Percentiles rank a stretch among this genome's conserved stretches.
Evolutionary conservation across 2,888 invertebrate genomes (phyloP).

Genomic region (Drosophila nigritarsus): DNA sequence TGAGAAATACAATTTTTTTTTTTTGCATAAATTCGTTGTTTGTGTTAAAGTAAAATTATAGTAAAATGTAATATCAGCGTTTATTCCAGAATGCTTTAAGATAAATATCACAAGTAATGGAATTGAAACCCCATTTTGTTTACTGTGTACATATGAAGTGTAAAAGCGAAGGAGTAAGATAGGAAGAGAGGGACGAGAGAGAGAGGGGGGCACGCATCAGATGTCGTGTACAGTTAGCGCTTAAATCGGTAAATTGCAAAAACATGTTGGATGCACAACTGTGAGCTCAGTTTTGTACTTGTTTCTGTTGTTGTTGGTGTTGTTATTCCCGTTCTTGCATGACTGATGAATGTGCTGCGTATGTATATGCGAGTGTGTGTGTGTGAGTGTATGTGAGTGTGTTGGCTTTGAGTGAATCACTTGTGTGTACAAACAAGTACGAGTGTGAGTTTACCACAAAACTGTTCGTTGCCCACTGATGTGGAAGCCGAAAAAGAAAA

Average conservation of each 20-base stretch:
- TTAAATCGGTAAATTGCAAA: constrained; percentile 78
- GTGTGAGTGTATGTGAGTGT: constrained; percentile 32
- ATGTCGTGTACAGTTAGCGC: constrained; percentile 65
- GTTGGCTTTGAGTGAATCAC: constrained; percentile 35
- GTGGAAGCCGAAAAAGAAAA: constrained; percentile 27
- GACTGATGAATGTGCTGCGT: constrained; percentile 70
- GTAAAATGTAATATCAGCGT: background rate
- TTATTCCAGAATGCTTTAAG: background rate
- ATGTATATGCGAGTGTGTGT: constrained; percentile 5
- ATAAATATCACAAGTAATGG: background rate
- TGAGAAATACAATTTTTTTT: background rate
- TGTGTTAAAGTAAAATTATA: background rate
- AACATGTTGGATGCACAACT: constrained; percentile 70
- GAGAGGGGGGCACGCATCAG: constrained; percentile 3
- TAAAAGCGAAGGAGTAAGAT: background rate
- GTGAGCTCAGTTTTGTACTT: constrained; percentile 26
- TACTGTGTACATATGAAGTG: background rate
- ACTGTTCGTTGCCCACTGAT: constrained; percentile 26
- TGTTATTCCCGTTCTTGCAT: constrained; percentile 46
- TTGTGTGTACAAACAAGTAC: constrained; percentile 25
- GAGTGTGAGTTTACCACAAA: constrained; percentile 21
- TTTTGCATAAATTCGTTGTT: background rate
- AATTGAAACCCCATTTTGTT: background rate
- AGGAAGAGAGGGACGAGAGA: background rate
- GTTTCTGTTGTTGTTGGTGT: constrained; percentile 27